Evolutionary conservation across 2,888 invertebrate species (phyloP).

Genomic region (Clusia tigrina): DNA sequence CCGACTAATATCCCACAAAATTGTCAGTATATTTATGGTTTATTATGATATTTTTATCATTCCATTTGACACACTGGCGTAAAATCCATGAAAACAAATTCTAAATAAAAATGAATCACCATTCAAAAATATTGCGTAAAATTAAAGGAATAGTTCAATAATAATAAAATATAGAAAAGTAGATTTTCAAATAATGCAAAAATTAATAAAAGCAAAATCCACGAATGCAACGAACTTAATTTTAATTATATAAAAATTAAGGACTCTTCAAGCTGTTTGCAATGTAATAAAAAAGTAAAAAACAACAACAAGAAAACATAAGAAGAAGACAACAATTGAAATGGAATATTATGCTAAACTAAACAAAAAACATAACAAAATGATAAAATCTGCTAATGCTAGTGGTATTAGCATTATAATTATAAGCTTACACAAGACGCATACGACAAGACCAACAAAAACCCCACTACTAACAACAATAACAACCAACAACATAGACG

Average conservation of each 20-base stretch:
- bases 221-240: conserved; percentile 18
- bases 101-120: not conserved
- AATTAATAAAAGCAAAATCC: conserved; percentile 5
- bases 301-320: conserved; percentile 6
- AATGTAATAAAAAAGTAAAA: conserved; percentile 13
- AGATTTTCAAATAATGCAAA: conserved; percentile 7
- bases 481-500: no score
- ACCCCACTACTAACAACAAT: no score
- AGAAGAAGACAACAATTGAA: conserved; percentile 26
- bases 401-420: no score
- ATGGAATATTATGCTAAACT: not conserved
- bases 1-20: conserved; percentile 34
- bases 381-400: no score
- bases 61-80: not conserved
- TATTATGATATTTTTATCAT: not conserved
- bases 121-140: no score
- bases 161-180: conserved; percentile 11
- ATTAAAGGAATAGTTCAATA: no score
- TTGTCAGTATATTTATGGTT: conserved; percentile 13
- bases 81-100: conserved; percentile 10
- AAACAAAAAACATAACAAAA: no score
- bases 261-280: conserved; percentile 1
- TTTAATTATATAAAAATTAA: not conserved
- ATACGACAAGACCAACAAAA: no score
- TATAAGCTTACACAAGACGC: no score